Evolutionary conservation across 2,888 invertebrate species (phyloP).

Genomic region (Drosophila barbarae): DNA sequence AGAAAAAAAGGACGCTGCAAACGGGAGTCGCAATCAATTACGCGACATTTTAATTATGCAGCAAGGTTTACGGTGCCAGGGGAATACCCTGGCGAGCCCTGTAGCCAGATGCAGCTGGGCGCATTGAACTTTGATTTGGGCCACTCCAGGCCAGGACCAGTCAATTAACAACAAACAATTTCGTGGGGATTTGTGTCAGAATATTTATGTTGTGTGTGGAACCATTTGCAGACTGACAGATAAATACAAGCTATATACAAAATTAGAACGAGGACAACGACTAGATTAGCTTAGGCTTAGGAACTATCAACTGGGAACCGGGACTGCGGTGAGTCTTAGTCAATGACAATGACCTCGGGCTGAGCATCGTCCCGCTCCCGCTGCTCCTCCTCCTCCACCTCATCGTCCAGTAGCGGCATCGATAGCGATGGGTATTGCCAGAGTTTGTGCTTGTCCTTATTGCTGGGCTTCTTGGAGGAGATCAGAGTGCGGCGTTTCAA

Average conservation of each 20-base stretch:
- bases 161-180: constrained; percentile 14
- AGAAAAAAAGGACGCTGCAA: neutral
- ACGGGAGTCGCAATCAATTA: constrained; percentile 36
- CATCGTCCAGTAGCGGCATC: constrained; percentile 1
- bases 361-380: constrained; percentile 3
- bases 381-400: neutral
- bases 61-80: constrained; percentile 48
- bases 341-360: constrained; percentile 34
- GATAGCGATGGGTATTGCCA: neutral
- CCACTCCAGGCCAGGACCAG: neutral
- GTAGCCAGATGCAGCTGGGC: constrained; percentile 16
- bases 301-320: neutral
- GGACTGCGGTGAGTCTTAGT: constrained; percentile 4
- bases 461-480: constrained; percentile 66
- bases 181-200: constrained; percentile 3
- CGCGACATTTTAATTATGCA: constrained; percentile 57
- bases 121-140: constrained; percentile 64
- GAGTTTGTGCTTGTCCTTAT: constrained; percentile 47
- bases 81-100: constrained; percentile 22
- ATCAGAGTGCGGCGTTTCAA: constrained; percentile 63
- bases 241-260: constrained; percentile 22
- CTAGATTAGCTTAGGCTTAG: constrained; percentile 23
- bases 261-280: constrained; percentile 32
- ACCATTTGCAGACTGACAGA: constrained; percentile 27
- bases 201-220: constrained; percentile 13